Evolutionary conservation across 2,113 vertebrate genomes (phyloP), one percentile per base, ranked within the genome.

Genomic region (Sinocyclocheilus grahami): DNA sequence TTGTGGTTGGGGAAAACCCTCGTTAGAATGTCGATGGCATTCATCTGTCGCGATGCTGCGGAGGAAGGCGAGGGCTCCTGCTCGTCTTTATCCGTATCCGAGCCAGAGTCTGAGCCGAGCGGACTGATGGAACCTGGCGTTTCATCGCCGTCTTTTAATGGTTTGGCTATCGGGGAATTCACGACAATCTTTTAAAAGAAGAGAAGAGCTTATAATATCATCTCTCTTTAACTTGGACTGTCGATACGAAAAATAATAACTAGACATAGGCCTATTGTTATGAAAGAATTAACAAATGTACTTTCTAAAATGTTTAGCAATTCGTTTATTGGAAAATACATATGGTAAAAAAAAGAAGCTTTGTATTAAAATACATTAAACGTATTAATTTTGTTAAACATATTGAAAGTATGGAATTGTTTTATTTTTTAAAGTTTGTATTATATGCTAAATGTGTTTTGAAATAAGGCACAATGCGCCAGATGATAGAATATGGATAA

Each of bases 1-100:
- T 97, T 97, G 95, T 99, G 98, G 85, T 96, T 97, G 48, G 98
- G 98, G 92, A 99, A 99, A 63, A 99, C 98, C 33, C 97, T 95
- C 48, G 97, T 98, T 91, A 99, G 92, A 93, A 99, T 99, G 93
- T 99, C 97, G 90, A 99, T 96, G 91, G 97, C 97, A 93, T 98
- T 98, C 97, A 97, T 97, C 93, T 99, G 98, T 63, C 96, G 93
- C 13, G 95, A 93, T 42, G 93, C 94, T 2, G 95, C 91, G 51
- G 95, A 95, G 78, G 95, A 95, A 0, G 96, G 95, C 20, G 95
- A 95, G 0, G 96, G 95, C 82, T 97, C 97, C 51, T 95, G 95
- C 63, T 99, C 98, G 83, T 98, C 98, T 86, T 97, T 97, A 91
- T 99, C 98, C 3, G 95, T 97, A 89, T 99, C 98, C 0, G 98